Evolutionary conservation across 2,888 invertebrate species (phyloP), one percentile per base, ranked within the genome.

Genomic region (Nymphalis urticae): DNA sequence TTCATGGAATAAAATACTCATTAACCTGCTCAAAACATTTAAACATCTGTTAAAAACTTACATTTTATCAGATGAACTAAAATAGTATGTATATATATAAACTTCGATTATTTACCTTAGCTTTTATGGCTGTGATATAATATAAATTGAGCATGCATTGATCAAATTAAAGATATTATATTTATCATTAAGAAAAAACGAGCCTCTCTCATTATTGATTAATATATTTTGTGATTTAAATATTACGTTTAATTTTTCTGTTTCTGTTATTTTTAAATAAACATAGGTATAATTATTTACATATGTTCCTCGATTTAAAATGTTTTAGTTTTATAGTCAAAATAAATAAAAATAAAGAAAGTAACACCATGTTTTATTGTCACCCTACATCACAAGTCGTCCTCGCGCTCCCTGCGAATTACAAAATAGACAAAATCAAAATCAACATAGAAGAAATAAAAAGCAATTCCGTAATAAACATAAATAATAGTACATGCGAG

Each of bases 121-220:
- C 76, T 79, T 72, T 69, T 72, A 75, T 72, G 82, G 85, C 85
- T 85, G 85, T 85, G 85, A 85, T 85, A 79, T 70, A 66, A 17
- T 53, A 27, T 62, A 58, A 56, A 67, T 24, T 61, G 27, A n/a
- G 8, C 16, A 53, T 13, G 10, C 13, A 42, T 32, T 32, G n/a
- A 54, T 54, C 27, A 56, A 32, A 56, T 32, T 32, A 32, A 27
- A 17, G 32, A 27, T 1, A 24, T 54, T 27, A 13, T 54, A 54
- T 54, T 21, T 54, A 27, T 17, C 16, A 16, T 16, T 24, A 51
- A 36, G 36, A 10, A 36, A 13, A 42, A 42, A 42, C 42, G 13
- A 13, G 42, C 13, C 42, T 13, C 13, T 42, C 13, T 42, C 6
- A 32, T 32, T 32, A 32, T 32, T 32, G 27, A 27, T 27, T 27